Evolutionary conservation across 64 coral and sea anemone genomes (phyloP), one percentile per base, ranked within the genome.

Genomic region (Pocillopora damicornis): DNA sequence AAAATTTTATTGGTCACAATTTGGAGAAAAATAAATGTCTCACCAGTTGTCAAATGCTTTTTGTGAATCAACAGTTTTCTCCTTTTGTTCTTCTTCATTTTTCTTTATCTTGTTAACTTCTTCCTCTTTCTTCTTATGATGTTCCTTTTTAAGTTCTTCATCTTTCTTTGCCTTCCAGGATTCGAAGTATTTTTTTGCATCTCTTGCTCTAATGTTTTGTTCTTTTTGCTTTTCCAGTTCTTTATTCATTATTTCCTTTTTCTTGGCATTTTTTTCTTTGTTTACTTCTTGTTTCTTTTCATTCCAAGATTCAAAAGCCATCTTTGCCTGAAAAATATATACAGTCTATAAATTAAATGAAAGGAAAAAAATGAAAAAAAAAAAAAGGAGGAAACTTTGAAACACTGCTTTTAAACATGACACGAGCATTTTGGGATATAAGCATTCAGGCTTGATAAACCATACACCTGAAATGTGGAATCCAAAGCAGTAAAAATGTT

Each of bases 21-120:
- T 13, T 51, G 38, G 6, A 18, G 63, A 15, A 61, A 10, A 63
- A 20, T 64, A 75, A 14, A 75, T 18, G 1, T 38, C 87, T 77
- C 87, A 93, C 94, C 94, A 96, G 66, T 96, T 96, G 45, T 96
- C 94, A 69, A 93, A 96, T 15, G 74, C 37, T 83, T 96, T 96
- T 15, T 86, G 80, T 15, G 94, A 76, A 82, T 63, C 63, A 22
- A 81, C 87, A 67, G 68, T 93, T 75, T 96, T 96, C 5, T 93
- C 94, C 35, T 79, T 75, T 75, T 87, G 90, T 20, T 96, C 94
- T 71, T 93, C 91, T 64, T 83, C 84, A 17, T 93, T 74, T 61
- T 90, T 90, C 58, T 81, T 92, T 77, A 88, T 76, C 68, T 93
- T 90, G 13, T 75, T 57, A 25, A 58, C 68, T 12, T 16, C n/a